Evolutionary conservation across 2,888 invertebrate species (phyloP).

Genomic region (Esperia sulphurella): DNA sequence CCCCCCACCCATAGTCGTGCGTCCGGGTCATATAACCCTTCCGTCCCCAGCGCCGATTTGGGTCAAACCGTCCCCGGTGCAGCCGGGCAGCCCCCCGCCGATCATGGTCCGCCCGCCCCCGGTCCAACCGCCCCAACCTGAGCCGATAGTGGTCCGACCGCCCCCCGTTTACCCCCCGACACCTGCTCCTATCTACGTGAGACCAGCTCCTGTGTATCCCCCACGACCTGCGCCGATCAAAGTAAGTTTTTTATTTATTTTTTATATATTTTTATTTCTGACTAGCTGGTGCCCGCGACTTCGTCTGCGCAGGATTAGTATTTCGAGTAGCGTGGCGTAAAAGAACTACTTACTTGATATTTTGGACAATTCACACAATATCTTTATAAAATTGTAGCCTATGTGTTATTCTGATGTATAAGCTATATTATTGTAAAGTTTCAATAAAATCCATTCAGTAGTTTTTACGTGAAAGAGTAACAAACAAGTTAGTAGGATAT

Average conservation of each 20-base stretch:
- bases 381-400: too few species aligned
- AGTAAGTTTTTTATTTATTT: conserved; percentile 33
- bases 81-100: conserved; percentile 41
- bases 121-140: conserved; percentile 40
- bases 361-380: too few species aligned
- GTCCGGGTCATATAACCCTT: conserved; percentile 41
- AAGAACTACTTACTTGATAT: too few species aligned
- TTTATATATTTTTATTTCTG: too few species aligned
- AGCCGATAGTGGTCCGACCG: conserved; percentile 45
- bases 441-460: too few species aligned
- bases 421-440: too few species aligned
- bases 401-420: too few species aligned
- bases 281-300: too few species aligned
- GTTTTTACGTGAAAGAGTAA: too few species aligned
- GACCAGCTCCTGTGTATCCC: conserved; percentile 42
- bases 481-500: too few species aligned
- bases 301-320: too few species aligned
- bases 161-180: conserved; percentile 39
- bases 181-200: conserved; percentile 43
- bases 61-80: conserved; percentile 47
- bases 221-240: conserved; percentile 41
- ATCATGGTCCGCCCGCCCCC: conserved; percentile 44
- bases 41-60: conserved; percentile 42
- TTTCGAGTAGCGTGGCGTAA: too few species aligned
- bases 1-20: conserved; percentile 44